Conservation (phyloP, 2,113 vertebrate species). For the Haplochromis burtoni region DNA sequence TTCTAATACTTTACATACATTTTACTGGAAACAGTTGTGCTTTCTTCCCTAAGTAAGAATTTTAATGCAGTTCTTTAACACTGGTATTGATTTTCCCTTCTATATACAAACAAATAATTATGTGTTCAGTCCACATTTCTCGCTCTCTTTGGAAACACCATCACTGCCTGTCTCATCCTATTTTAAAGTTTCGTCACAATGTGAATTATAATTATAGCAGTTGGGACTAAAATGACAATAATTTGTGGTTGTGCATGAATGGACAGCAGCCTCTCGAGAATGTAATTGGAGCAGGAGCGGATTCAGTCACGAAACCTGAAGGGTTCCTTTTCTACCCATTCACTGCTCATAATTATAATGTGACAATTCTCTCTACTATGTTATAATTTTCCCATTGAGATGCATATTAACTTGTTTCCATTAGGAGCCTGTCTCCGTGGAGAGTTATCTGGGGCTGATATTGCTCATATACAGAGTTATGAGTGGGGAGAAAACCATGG, state of each 20-base stretch:
- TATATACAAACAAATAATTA: not conserved
- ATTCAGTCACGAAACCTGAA: conserved; percentile 21
- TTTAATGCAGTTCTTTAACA: not conserved
- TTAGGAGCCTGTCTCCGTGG: conserved; percentile 26
- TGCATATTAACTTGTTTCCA: conserved; percentile 41
- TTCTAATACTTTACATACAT: not conserved
- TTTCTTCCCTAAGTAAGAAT: not conserved
- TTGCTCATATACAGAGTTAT: not conserved
- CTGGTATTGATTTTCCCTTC: not conserved
- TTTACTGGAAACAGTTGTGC: not conserved
- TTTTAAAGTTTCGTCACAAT: not conserved
- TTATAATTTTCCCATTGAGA: conserved; percentile 21
- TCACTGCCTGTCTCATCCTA: not conserved
- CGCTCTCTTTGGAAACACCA: not conserved
- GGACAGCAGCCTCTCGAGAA: conserved; percentile 12
- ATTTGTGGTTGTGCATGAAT: conserved; percentile 14
- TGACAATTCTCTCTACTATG: conserved; percentile 26
- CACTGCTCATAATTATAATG: conserved; percentile 35
- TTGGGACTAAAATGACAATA: conserved; percentile 5
- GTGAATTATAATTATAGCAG: conserved; percentile 22
- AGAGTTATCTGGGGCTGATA: conserved; percentile 18
- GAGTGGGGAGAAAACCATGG: not conserved
- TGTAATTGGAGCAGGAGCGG: not conserved
- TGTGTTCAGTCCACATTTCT: not conserved
- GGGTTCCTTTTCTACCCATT: conserved; percentile 9